Base-by-base conservation (phyloP, 2,888 invertebrate genomes). In the Torymus aiolomorphi region DNA sequence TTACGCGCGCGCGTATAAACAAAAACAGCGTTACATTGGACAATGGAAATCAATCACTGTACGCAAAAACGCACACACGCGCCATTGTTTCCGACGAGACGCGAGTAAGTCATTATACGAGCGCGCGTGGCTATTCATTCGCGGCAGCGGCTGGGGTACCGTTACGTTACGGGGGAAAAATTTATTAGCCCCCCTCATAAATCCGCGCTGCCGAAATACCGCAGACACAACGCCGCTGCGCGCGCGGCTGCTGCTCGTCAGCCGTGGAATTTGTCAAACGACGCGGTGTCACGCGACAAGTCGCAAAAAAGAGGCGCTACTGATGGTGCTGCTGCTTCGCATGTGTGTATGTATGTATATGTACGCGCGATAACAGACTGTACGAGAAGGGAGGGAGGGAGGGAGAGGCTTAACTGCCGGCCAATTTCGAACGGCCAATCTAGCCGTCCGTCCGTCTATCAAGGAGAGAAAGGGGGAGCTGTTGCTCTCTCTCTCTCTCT, bases 131-230 rank as follows among this genome's bases (percentile, higher is more conserved):
- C 20, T 20, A 20, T 20, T 20, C 20, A 20, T 20, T 20, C 20
- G 20, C 20, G 57, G 20, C 12, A 49, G 8, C 70, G n/a, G 54
- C 20, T 42, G 8, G 8, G 42, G 8, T 10, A 24, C 16, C 31
- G 14, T 63, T 18, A 18, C 13, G 18, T 57, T 59, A 31, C 16
- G 52, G 31, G 1, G 49, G n/a, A 67, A 63, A 31, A 66, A 78
- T 72, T 72, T 78, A 66, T 78, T 61, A 61, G 77, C 13, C n/a
- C n/a, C 31, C 61, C 0, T 8, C 8, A 66, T 78, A 78, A 78
- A 78, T 78, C 59, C 11, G 10, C 20, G 42, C 42, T 42, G 71
- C 54, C 54, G 13, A 69, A 65, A 61, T 76, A 18, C 52, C 18
- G 16, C 65, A 42, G 42, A 18, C 52, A 65, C 57, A 10, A 16